These are phyloP conservation scores for Cotesia chilonis DNA, from an alignment of 1,140 invertebrate genomes.

Conservation along the genomic window DNA sequence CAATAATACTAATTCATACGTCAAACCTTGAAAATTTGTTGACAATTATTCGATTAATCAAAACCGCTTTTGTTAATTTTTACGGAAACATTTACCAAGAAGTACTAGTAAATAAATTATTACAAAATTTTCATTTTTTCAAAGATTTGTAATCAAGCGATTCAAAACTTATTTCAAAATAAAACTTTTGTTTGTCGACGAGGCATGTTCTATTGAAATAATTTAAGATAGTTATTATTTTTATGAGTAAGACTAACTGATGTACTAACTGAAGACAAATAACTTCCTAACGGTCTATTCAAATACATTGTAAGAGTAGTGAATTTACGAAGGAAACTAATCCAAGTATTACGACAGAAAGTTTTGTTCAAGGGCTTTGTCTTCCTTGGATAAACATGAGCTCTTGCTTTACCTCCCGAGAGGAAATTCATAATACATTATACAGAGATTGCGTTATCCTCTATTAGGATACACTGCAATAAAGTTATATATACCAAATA, in stretches of 20 bases:
- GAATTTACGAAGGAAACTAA: background rate
- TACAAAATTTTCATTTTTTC: too few relatives aligned
- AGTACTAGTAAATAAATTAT: too few relatives aligned
- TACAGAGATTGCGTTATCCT: slow-evolving; percentile 27
- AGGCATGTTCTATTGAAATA: background rate
- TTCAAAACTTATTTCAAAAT: too few relatives aligned
- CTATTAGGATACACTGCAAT: slow-evolving; percentile 20
- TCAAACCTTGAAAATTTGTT: background rate
- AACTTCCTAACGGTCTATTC: slow-evolving; percentile 29
- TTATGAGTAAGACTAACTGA: background rate
- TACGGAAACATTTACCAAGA: too few relatives aligned
- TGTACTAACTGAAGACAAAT: slow-evolving; percentile 19
- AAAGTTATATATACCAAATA: background rate
- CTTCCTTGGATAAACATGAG: slow-evolving; percentile 36
- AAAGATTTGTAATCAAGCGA: too few relatives aligned
- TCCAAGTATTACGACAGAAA: background rate
- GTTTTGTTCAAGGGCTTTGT: slow-evolving; percentile 36
- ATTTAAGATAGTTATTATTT: slow-evolving; percentile 2
- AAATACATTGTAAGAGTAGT: slow-evolving; percentile 15
- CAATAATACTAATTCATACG: background rate
- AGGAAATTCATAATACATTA: slow-evolving; percentile 30
- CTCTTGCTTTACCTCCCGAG: slow-evolving; percentile 28
- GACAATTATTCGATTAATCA: background rate
- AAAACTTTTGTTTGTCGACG: background rate
- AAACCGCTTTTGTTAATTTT: too few relatives aligned